Conservation (phyloP, 2,888 invertebrate genomes). For the Ochropacha duplaris region DNA sequence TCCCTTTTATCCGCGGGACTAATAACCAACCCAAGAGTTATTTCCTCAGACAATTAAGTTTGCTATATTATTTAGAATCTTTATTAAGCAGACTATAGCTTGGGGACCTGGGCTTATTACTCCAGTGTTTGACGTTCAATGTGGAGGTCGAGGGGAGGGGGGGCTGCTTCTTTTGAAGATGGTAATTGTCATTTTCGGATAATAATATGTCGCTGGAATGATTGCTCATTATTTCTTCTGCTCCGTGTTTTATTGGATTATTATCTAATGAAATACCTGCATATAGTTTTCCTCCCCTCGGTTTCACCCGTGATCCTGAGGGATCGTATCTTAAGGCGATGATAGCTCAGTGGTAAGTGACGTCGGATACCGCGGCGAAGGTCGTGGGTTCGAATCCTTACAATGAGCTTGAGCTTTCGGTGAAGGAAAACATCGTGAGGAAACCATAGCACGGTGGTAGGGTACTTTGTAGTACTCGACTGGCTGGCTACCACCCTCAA, state of each 20-base stretch:
- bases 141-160: background rate
- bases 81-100: background rate
- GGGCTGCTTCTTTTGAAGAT: background rate
- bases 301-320: too few relatives aligned
- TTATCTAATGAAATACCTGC: background rate
- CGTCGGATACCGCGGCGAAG: too few relatives aligned
- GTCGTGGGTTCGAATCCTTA: too few relatives aligned
- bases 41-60: constrained; percentile 3
- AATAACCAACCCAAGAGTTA: background rate
- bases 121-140: background rate
- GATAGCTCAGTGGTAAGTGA: too few relatives aligned
- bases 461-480: too few relatives aligned
- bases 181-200: background rate
- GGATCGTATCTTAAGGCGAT: too few relatives aligned
- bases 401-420: too few relatives aligned
- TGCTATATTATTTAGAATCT: background rate
- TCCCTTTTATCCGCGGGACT: background rate
- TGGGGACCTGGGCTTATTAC: background rate
- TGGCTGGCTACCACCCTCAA: too few relatives aligned
- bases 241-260: background rate
- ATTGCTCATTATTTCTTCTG: background rate
- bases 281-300: too few relatives aligned
- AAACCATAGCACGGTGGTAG: too few relatives aligned
- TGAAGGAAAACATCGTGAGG: too few relatives aligned
- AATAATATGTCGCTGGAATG: background rate